Conservation (phyloP, 2,113 vertebrate species). For the Donacobius atricapilla region DNA sequence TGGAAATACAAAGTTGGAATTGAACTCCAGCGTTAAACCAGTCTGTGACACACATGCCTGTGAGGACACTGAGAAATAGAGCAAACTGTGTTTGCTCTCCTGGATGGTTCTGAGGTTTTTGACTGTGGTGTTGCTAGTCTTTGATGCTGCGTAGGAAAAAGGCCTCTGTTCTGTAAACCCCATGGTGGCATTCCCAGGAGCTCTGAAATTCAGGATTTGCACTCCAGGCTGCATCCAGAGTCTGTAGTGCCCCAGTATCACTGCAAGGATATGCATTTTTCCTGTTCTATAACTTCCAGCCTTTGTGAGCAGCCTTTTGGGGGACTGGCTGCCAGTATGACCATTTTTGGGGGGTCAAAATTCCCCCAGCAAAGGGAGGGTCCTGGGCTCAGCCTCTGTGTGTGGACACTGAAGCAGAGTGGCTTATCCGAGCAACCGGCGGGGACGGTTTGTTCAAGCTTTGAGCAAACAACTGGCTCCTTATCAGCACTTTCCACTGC, state of each 20-base stretch:
- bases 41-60: accelerated
- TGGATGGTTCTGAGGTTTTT: not conserved
- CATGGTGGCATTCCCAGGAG: not conserved
- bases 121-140: not conserved
- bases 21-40: accelerated
- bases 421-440: not conserved
- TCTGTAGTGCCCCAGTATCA: not conserved
- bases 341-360: not conserved
- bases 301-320: not conserved
- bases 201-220: not conserved
- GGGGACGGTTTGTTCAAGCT: constrained; percentile 18
- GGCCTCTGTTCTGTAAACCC: not conserved
- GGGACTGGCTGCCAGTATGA: not conserved
- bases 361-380: not conserved
- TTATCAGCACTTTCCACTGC: constrained; percentile 50
- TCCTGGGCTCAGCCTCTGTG: not conserved
- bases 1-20: not conserved
- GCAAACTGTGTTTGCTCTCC: not conserved
- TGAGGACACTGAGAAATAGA: not conserved
- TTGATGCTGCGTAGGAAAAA: not conserved
- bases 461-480: constrained; percentile 58
- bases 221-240: not conserved
- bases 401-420: accelerated
- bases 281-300: not conserved
- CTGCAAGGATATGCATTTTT: accelerated